Base-by-base conservation (phyloP, 2,113 vertebrate genomes). In the Gymnorhina tibicen region DNA sequence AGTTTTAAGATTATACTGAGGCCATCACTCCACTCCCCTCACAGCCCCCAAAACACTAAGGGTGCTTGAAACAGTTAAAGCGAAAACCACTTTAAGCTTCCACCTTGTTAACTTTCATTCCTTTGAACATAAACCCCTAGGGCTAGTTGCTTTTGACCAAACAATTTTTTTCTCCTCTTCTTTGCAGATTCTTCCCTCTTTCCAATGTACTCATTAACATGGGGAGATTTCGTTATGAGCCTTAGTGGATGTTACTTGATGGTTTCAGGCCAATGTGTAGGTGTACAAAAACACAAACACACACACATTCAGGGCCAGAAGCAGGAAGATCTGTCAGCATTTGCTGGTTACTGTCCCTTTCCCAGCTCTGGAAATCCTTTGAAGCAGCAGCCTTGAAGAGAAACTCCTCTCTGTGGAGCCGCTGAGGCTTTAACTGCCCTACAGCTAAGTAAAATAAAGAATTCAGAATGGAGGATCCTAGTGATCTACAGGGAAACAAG, bases 341-440 rank as follows among this genome's bases (percentile, higher is more conserved):
- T 92, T 91, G 74, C 88, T 87, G 91, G 90, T 94, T 89, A 94
- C 83, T 97, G 87, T 96, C 92, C 93, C 93, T 90, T 95, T 95
- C 93, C 75, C 55, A 89, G 83, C 84, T 93, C 70, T 93, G 67
- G 89, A 96, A 97, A 96, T 80, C 95, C 83, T 97, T 96, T 97
- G 93, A 97, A 97, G 94, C 74, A 93, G 95, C 89, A 93, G 92
- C 91, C 95, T 96, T 94, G 83, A 95, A 97, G 81, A 97, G 70
- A 95, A 96, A 91, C 89, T 96, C 91, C 92, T 95, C 95, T 95
- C 90, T 91, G 80, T 72, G 78, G 91, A 95, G 79, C 81, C 86
- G 80, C 91, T 94, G 91, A 89, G 92, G 95, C 89, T 97, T 89
- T 89, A 82, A 87, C 73, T 97, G 93, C 89, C 95, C 93, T 94